These are phyloP conservation scores for Tyto alba DNA, from an alignment of 2,113 vertebrate species.

Conservation along the genomic window DNA sequence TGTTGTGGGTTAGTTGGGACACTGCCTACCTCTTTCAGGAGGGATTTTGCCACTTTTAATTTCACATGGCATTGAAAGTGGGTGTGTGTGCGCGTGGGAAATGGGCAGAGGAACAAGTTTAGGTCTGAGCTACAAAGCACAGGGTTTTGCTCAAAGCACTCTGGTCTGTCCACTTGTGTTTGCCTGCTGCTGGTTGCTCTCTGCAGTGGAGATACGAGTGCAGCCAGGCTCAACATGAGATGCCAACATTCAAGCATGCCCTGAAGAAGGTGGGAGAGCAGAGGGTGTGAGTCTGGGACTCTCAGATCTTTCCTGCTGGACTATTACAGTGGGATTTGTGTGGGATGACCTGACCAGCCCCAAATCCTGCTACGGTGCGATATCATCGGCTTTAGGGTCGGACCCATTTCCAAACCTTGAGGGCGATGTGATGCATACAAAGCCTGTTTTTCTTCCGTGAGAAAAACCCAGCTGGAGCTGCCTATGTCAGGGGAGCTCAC, in stretches of 20 bases:
- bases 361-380: neutral
- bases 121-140: neutral
- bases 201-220: neutral
- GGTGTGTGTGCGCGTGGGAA: neutral
- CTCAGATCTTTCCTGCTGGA: neutral
- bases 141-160: neutral
- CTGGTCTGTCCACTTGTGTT: neutral
- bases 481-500: neutral
- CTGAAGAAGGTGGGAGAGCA: neutral
- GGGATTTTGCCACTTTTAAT: neutral
- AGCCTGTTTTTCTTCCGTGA: neutral
- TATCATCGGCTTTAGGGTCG: fast-evolving
- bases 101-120: neutral
- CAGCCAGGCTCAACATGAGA: neutral
- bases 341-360: neutral
- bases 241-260: fast-evolving
- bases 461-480: neutral
- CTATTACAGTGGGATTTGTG: neutral
- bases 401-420: neutral
- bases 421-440: neutral
- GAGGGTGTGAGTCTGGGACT: neutral
- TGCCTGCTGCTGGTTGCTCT: neutral
- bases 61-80: neutral
- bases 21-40: neutral
- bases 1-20: neutral